Evolutionary conservation across 2,113 vertebrate genomes (phyloP), one percentile per base, ranked within the genome.

Genomic region (Clarias macrocephalus): DNA sequence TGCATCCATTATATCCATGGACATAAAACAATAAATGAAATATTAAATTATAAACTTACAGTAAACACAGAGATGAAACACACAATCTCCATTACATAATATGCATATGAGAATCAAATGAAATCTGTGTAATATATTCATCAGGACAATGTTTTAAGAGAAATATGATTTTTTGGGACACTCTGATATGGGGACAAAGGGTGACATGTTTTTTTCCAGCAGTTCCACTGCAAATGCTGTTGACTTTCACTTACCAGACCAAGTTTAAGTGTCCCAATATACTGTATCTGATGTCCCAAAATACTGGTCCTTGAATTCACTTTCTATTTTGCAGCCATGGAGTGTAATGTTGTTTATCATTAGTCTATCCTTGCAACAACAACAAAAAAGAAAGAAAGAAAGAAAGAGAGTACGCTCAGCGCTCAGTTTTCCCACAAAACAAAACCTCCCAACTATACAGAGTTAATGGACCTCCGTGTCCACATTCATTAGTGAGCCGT

Each of bases 261-360:
- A 42, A 4, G 3, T 73, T 42, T 12, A 73, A 42, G 19, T 42
- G 33, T 73, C 33, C 19, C 7, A 18, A 33, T 18, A 33, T 70
- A 37, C 33, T 37, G 33, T 37, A 33, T 2, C 15, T 33, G 15
- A 70, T 75, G 10, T 75, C 21, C 42, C 73, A 76, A 56, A 77
- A 28, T 77, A 77, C 6, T 48, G 48, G 48, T 48, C 48, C 48
- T 7, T 77, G 25, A 77, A n/a, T 9, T 56, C 25, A 16, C n/a
- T 2, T 48, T 56, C 12, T 54, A 13, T 56, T 54, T 37, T 62
- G 57, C 30, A 62, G 11, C 11, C 9, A 3, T 33, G 28, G 59
- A n/a, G 54, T 81, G 33, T 21, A 72, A 56, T 63, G 25, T 30
- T 73, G 75, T 63, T 84, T 76, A 56, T 73, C 73, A 84, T 88